Base-by-base conservation (phyloP, 2,888 invertebrate genomes). In the Tenthredo notha region DNA sequence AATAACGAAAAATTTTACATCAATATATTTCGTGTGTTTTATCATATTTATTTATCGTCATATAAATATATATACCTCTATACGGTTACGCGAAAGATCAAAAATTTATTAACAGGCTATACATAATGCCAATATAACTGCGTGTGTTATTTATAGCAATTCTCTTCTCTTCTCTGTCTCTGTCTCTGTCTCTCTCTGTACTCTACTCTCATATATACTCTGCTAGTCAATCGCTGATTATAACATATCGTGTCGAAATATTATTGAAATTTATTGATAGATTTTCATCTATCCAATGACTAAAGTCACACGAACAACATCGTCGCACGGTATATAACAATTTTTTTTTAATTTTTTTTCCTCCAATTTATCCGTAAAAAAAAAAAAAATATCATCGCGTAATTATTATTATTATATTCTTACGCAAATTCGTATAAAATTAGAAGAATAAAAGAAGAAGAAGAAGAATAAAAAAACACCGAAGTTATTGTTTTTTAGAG, bases 121-220 rank as follows among this genome's bases (percentile, higher is more conserved):
- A 40, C n/a, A 72, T 40, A 43, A 43, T 74, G 40, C 40, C 21
- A 43, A 72, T 72, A 37, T 47, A 72, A 43, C 37, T 40, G 43
- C 72, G 43, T 74, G 72, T 43, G 43, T 74, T 74, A 74, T 74
- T 74, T 74, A 74, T 43, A 74, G 21, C 72, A 40, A 74, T 43
- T 40, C 43, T 25, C 21, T 6, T 72, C 40, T n/a, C 40, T n/a
- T 43, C 40, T 74, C 21, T 33, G 2, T 33, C 33, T 33, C 33
- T 33, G 4, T 33, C 33, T 33, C 33, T 33, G 3, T 33, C 33
- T 33, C 33, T 33, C 33, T 33, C 33, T 33, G 4, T 33, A 1
- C n/a, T 37, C 21, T 61, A 5, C 9, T 21, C 21, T 61, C 61
- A 7, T 37, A n/a, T 65, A 10, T 25, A 2, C 72, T 10, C 40